Evolutionary conservation across 2,888 invertebrate species (phyloP).

Genomic region (Griposia aprilina): DNA sequence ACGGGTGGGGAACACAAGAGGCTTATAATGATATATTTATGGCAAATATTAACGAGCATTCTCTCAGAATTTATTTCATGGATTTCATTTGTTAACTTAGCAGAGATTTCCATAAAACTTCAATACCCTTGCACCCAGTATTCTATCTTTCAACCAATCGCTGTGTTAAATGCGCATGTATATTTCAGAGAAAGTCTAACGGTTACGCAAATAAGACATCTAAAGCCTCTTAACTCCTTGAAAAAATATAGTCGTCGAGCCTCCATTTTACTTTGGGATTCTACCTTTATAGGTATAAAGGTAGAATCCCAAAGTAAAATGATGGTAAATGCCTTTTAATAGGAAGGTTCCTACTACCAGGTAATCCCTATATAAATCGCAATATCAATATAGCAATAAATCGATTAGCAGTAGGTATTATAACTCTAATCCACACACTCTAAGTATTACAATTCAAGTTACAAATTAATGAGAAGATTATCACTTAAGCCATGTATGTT

Average conservation of each 20-base stretch:
- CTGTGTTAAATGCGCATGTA: not conserved
- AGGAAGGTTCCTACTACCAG: too few species aligned
- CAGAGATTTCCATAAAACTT: not conserved
- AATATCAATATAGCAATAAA: not conserved
- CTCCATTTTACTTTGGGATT: not conserved
- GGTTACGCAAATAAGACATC: not conserved
- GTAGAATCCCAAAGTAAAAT: too few species aligned
- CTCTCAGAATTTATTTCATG: not conserved
- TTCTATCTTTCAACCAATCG: too few species aligned
- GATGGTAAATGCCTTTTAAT: too few species aligned
- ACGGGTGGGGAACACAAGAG: not conserved
- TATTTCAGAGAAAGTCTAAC: too few species aligned
- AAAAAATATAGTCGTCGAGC: not conserved
- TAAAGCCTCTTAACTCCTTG: not conserved
- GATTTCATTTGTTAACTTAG: not conserved
- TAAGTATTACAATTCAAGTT: constrained; percentile 15
- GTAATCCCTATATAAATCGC: not conserved
- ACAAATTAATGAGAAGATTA: constrained; percentile 51
- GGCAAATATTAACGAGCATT: not conserved
- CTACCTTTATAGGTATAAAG: not conserved
- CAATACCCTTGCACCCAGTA: not conserved
- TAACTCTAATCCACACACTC: constrained; percentile 14
- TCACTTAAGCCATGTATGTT: constrained; percentile 7
- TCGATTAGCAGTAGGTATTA: not conserved
- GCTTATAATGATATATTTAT: not conserved